Percentiles rank a stretch among this genome's conserved stretches.
Conservation (phyloP, 2,113 vertebrate species). For the Rynchops niger region DNA sequence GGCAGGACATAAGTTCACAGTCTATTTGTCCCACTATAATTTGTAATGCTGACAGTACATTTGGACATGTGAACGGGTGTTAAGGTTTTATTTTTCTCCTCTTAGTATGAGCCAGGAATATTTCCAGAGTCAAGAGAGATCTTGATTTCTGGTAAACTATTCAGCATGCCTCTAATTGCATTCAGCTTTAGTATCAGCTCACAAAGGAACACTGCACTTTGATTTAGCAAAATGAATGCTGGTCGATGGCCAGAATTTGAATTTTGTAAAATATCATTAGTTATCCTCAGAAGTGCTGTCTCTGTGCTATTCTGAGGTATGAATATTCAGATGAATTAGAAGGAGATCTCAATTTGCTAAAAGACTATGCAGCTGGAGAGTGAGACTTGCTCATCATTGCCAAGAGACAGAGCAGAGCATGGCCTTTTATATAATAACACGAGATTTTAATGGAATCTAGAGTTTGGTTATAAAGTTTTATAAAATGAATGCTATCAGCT, state of each 20-base stretch:
- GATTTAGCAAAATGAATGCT: conserved; percentile 43
- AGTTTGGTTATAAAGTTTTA: neutral
- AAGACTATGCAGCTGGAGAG: conserved; percentile 17
- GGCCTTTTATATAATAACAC: neutral
- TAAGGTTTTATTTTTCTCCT: neutral
- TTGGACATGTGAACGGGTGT: neutral
- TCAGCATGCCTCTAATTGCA: conserved; percentile 5
- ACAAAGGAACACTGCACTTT: conserved; percentile 27
- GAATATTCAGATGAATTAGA: conserved; percentile 39
- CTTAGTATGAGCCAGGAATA: neutral
- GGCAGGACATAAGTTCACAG: neutral
- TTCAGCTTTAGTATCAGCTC: conserved; percentile 19
- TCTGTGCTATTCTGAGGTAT: conserved; percentile 29
- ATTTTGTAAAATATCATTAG: conserved; percentile 50
- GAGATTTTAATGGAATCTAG: neutral
- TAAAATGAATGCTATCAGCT: neutral
- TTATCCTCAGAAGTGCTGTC: conserved; percentile 44
- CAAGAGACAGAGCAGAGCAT: neutral
- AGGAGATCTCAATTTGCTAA: conserved; percentile 25
- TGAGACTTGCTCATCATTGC: neutral
- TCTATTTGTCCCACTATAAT: neutral
- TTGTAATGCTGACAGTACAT: neutral
- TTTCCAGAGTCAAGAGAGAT: neutral
- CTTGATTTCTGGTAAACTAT: conserved; percentile 19
- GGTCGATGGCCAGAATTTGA: conserved; percentile 29